These are phyloP conservation scores for Halisarca cf. caerulea DNA, from an alignment of 37 sponge, comb jelly and placozoan species.

Conservation along the genomic window DNA sequence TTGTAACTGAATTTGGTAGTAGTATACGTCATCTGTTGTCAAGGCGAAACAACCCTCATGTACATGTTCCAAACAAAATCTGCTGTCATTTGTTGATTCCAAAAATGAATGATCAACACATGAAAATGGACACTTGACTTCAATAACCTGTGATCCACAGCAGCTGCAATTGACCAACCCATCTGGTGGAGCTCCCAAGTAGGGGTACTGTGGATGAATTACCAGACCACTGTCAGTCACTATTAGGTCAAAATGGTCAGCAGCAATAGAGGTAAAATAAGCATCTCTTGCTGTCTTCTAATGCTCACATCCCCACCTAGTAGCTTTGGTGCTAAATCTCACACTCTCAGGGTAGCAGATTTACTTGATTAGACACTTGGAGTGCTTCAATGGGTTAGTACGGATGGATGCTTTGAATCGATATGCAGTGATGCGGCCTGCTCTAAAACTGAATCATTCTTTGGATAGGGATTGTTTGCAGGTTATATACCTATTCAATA, in stretches of 20 bases:
- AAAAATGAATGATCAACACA: slow-evolving; percentile 13
- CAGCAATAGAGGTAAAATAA: not conserved
- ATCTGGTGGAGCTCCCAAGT: slow-evolving; percentile 24
- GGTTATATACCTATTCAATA: slow-evolving; percentile 29
- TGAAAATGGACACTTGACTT: slow-evolving; percentile 42
- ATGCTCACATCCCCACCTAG: slow-evolving; percentile 42
- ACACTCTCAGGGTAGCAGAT: slow-evolving; percentile 42
- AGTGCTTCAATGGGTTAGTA: slow-evolving; percentile 14
- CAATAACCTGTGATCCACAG: slow-evolving; percentile 22
- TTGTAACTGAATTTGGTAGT: slow-evolving; percentile 52
- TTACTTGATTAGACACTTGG: slow-evolving; percentile 1
- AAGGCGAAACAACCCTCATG: not conserved
- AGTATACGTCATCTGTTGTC: slow-evolving; percentile 20
- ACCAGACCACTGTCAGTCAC: slow-evolving; percentile 34
- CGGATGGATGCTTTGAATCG: slow-evolving; percentile 14
- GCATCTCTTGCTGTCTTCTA: slow-evolving; percentile 27
- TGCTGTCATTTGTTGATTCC: slow-evolving; percentile 1
- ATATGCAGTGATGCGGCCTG: slow-evolving; percentile 45
- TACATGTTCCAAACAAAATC: not conserved
- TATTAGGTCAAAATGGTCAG: not conserved
- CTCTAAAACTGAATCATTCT: slow-evolving; percentile 35
- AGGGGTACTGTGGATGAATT: slow-evolving; percentile 16
- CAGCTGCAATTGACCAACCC: not conserved
- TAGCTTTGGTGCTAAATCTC: slow-evolving; percentile 12
- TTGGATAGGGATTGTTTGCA: slow-evolving; percentile 2